These are phyloP conservation scores for Acanthisitta chloris DNA, from an alignment of 2,113 vertebrate genomes.

Conservation along the genomic window DNA sequence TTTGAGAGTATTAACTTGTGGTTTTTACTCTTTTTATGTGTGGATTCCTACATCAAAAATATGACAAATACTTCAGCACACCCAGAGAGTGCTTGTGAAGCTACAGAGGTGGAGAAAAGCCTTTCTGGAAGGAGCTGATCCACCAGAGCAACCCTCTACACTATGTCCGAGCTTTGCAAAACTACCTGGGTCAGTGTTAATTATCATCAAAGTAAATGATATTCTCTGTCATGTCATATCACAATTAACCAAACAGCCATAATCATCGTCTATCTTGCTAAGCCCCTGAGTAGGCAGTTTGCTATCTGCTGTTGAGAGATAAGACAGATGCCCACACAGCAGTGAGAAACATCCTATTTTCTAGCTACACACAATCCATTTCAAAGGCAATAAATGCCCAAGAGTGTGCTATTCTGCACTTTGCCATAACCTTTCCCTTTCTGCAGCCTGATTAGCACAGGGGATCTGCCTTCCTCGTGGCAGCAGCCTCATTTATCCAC, in stretches of 20 bases:
- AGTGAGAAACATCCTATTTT: not conserved
- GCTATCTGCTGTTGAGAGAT: not conserved
- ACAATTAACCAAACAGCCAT: slow-evolving; percentile 37
- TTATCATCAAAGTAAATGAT: slow-evolving; percentile 51
- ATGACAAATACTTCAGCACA: not conserved
- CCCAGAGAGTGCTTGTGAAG: not conserved
- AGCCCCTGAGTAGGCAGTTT: not conserved
- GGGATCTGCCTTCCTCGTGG: not conserved
- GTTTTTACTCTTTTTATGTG: not conserved
- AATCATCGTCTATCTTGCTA: slow-evolving; percentile 2
- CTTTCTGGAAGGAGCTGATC: not conserved
- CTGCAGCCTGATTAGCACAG: not conserved
- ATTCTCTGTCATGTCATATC: slow-evolving; percentile 30
- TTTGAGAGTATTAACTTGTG: not conserved
- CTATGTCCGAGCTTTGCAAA: slow-evolving; percentile 15
- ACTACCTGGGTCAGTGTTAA: slow-evolving; percentile 18
- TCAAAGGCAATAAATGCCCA: not conserved
- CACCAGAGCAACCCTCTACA: not conserved
- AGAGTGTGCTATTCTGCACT: not conserved
- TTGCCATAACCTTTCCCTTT: not conserved
- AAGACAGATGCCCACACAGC: not conserved
- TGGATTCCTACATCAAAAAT: not conserved
- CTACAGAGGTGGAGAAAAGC: not conserved
- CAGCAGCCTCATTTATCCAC: not conserved
- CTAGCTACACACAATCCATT: not conserved